Conservation (phyloP, 1,140 invertebrate species). For the Uloborus diversus region DNA sequence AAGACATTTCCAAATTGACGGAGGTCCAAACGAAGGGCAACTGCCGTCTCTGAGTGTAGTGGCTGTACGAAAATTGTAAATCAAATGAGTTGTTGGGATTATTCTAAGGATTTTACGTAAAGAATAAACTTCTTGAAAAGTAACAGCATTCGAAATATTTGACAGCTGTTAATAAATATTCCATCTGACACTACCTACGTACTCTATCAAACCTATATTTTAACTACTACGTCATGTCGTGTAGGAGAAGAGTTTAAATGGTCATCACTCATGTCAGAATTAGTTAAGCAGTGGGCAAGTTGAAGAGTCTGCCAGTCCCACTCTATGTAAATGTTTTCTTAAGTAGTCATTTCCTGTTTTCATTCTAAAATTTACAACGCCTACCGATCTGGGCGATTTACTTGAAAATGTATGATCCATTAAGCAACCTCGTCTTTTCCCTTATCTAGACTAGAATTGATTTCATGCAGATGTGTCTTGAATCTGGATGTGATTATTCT, state of each 20-base stretch:
- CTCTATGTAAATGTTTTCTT: background rate
- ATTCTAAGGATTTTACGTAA: too few species aligned
- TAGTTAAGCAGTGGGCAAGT: background rate
- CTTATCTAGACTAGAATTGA: background rate
- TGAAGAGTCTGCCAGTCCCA: background rate
- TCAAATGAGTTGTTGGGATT: too few species aligned
- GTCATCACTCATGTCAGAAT: background rate
- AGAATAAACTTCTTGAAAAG: too few species aligned
- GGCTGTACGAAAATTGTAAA: too few species aligned
- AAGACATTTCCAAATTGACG: too few species aligned
- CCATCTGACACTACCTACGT: too few species aligned
- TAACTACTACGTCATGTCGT: background rate
- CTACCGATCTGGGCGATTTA: background rate
- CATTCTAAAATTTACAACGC: background rate
- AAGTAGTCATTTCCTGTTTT: background rate
- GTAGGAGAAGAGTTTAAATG: background rate
- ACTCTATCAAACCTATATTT: too few species aligned
- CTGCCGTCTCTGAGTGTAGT: too few species aligned
- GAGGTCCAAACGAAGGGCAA: too few species aligned
- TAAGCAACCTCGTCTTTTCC: background rate
- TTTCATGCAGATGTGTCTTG: background rate
- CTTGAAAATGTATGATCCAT: background rate
- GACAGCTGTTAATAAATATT: too few species aligned
- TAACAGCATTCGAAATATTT: too few species aligned
- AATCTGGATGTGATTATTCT: background rate